phyloP scores from a whole-genome alignment of 2,888 invertebrate genomes.

The Adelphocoris suturalis region DNA sequence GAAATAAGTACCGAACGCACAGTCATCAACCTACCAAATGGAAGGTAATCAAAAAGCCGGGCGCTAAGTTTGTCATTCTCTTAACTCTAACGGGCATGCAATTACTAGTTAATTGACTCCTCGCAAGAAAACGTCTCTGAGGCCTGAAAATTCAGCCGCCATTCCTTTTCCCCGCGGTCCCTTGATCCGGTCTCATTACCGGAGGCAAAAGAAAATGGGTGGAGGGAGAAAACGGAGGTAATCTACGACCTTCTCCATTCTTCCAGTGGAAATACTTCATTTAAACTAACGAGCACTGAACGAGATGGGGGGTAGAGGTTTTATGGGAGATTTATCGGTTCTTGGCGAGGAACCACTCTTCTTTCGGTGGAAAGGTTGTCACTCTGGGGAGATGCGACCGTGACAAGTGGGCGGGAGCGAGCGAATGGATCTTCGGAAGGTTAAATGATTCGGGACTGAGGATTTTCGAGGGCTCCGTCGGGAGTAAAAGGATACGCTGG shows the following conservation, averaged over 20 bases:
- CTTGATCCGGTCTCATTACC: conserved; percentile 30
- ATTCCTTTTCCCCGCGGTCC: conserved; percentile 12
- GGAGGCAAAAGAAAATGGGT: conserved; percentile 21
- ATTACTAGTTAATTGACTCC: conserved; percentile 16
- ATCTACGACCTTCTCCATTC: conserved; percentile 35
- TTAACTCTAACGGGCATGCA: neutral
- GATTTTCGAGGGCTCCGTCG: neutral
- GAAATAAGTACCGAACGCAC: too few relatives aligned
- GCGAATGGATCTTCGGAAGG: neutral
- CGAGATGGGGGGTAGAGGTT: conserved; percentile 15
- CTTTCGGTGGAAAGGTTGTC: conserved; percentile 21
- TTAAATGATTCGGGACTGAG: conserved; percentile 30
- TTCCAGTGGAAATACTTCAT: conserved; percentile 36
- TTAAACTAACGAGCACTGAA: conserved; percentile 39
- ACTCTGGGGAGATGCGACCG: conserved; percentile 13
- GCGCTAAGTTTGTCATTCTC: neutral
- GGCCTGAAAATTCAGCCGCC: conserved; percentile 8
- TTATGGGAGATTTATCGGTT: conserved; percentile 37
- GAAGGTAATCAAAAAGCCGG: neutral
- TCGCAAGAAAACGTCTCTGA: neutral
- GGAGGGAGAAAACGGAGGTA: conserved; percentile 5
- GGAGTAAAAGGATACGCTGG: neutral
- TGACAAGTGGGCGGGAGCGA: conserved; percentile 23
- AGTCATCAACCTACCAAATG: neutral
- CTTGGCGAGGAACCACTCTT: neutral